A percentile compares a stretch with the other conserved stretches of the same genome.
phyloP scores from a whole-genome alignment of 2,888 invertebrate genomes.

The Germaria angustata region DNA sequence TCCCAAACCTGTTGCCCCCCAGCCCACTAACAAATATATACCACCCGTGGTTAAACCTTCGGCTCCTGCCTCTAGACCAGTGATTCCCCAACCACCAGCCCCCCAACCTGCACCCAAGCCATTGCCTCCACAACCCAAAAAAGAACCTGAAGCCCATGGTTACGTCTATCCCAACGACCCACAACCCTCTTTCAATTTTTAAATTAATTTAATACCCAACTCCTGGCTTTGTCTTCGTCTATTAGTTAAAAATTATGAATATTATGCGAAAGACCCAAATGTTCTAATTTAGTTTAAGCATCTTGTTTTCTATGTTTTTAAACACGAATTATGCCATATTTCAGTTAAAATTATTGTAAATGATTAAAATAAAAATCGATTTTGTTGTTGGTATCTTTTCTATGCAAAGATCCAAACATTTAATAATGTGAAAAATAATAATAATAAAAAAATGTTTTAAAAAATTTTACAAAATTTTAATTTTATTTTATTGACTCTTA shows the following conservation, averaged over 20 bases:
- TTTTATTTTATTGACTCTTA: slow-evolving; percentile 5
- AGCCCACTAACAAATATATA: too few species aligned
- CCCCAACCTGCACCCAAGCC: neutral
- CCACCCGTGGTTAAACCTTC: too few species aligned
- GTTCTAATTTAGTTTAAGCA: slow-evolving; percentile 73
- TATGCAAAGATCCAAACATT: slow-evolving; percentile 69
- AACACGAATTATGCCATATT: slow-evolving; percentile 40
- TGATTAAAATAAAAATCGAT: neutral
- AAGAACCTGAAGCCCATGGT: slow-evolving; percentile 66
- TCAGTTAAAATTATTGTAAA: slow-evolving; percentile 35
- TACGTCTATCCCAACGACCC: slow-evolving; percentile 77
- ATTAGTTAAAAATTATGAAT: slow-evolving; percentile 46
- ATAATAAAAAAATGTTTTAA: slow-evolving; percentile 14
- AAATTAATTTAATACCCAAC: slow-evolving; percentile 55
- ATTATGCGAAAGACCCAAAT: slow-evolving; percentile 21
- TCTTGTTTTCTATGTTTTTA: slow-evolving; percentile 51
- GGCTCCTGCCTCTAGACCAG: too few species aligned
- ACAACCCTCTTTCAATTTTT: slow-evolving; percentile 74
- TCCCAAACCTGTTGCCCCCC: too few species aligned
- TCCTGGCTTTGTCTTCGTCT: neutral
- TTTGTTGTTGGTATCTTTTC: slow-evolving; percentile 66
- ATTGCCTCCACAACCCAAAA: slow-evolving; percentile 62
- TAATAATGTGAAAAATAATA: slow-evolving; percentile 37
- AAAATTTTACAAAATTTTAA: slow-evolving; percentile 11
- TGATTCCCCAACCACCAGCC: neutral